Evolutionary conservation across 2,797 vertebrate species (phyloP), one percentile per base, ranked within the genome.

Genomic region (Gila robusta): DNA sequence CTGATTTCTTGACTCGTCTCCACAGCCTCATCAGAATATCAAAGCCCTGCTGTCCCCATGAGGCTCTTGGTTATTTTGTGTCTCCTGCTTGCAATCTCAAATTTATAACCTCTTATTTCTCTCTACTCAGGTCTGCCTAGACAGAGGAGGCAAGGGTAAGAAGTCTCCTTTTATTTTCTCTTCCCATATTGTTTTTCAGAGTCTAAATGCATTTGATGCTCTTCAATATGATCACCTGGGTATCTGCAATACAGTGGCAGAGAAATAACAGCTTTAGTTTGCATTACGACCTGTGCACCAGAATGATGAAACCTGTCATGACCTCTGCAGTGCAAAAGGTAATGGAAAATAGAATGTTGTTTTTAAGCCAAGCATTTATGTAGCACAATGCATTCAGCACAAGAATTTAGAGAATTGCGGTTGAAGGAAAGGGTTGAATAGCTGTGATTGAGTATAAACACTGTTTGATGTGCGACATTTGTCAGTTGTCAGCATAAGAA

Each of bases 401-500:
- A 78, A 54, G 56, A 73, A n/a, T 64, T 82, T 23, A 44, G 26
- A 59, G 23, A 49, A 70, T 47, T 41, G 79, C 6, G 5, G 28
- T 32, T 82, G 79, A 74, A 39, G 16, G 12, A 66, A 37, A 23
- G 35, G 44, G 6, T 79, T 82, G 83, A 85, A 79, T 82, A 79
- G 78, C 54, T 56, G 49, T 86, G 64, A 85, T 82, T 85, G 44
- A 64, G 67, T 39, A 49, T 49, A 81, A 74, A 85, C 47, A 77
- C 28, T 28, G 28, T 81, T 81, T 81, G 64, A 81, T 87, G 71
- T 54, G 47, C n/a, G 37, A 3, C n/a, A 12, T 32, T 76, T 84
- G 37, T 76, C 44, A 67, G 47, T 59, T 64, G 62, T 87, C 77
- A 77, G 82, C 82, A 87, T 70, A 67, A 67, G 79, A 87, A 80